phyloP scores from a whole-genome alignment of 92 coral and sea anemone genomes.

The Palythoa grandiflora region DNA sequence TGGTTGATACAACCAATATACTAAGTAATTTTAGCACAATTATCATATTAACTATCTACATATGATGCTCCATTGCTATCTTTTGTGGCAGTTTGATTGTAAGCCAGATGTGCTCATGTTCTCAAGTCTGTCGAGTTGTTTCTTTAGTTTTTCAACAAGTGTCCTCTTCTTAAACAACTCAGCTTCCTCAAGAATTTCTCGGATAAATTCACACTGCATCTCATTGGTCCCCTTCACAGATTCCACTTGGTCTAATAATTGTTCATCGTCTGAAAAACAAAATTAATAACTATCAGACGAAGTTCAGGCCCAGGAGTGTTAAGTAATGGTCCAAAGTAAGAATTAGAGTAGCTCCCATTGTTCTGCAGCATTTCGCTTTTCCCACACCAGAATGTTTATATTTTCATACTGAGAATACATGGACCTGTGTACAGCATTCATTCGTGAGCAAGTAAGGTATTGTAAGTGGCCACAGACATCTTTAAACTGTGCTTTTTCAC shows the following conservation, averaged over 20 bases:
- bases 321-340: neutral
- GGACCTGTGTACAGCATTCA: no score
- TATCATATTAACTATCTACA: conserved; percentile 12
- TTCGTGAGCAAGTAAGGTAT: no score
- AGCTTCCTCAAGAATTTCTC: conserved; percentile 94
- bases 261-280: conserved; percentile 77
- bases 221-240: conserved; percentile 87
- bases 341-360: no score
- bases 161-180: conserved; percentile 83
- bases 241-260: conserved; percentile 71
- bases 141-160: conserved; percentile 77
- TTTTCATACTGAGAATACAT: no score
- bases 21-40: neutral
- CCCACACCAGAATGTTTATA: no score
- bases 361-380: no score
- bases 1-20: conserved; percentile 47
- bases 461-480: no score
- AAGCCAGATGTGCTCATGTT: neutral
- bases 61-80: conserved; percentile 14
- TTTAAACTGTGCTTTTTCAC: no score
- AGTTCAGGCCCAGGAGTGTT: neutral
- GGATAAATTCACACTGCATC: conserved; percentile 69
- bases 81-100: conserved; percentile 20
- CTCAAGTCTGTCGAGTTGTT: conserved; percentile 61
- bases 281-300: neutral